Evolutionary conservation across 1,140 invertebrate genomes (phyloP).

Genomic region (Vanessa tameamea): DNA sequence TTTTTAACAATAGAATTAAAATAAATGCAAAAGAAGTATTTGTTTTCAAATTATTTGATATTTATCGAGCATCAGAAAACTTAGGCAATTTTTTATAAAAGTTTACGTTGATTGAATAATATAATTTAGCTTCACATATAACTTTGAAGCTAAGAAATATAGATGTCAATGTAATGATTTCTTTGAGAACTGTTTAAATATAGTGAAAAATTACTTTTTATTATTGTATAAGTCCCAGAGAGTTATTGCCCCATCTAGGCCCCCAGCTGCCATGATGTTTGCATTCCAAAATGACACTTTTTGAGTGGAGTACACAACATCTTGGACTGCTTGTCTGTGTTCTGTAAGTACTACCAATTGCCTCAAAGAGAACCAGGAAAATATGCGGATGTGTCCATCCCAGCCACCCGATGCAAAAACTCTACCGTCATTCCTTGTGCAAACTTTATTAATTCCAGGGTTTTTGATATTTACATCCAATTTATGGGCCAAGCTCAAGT

Average conservation of each 20-base stretch:
- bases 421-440: conserved; percentile 86
- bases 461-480: conserved; percentile 84
- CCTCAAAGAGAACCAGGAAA: conserved; percentile 88
- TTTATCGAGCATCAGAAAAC: neutral
- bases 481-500: conserved; percentile 82
- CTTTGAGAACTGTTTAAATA: neutral
- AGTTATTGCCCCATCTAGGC: conserved; percentile 86
- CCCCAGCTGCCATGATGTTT: conserved; percentile 87
- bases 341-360: conserved; percentile 88
- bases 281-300: conserved; percentile 84
- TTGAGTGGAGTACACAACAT: conserved; percentile 84
- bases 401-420: conserved; percentile 88
- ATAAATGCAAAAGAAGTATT: neutral
- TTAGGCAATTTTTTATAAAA: too few relatives aligned
- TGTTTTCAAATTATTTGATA: neutral
- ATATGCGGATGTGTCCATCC: conserved; percentile 89
- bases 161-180: neutral
- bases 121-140: too few relatives aligned
- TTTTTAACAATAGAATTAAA: neutral
- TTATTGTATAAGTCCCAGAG: conserved; percentile 88
- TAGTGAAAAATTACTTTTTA: conserved; percentile 45
- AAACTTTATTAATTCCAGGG: conserved; percentile 86
- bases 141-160: neutral
- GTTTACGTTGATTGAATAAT: too few relatives aligned
- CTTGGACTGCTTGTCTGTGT: conserved; percentile 85